These are phyloP conservation scores for Steatornis caripensis DNA, from an alignment of 2,113 vertebrate genomes.

Conservation along the genomic window DNA sequence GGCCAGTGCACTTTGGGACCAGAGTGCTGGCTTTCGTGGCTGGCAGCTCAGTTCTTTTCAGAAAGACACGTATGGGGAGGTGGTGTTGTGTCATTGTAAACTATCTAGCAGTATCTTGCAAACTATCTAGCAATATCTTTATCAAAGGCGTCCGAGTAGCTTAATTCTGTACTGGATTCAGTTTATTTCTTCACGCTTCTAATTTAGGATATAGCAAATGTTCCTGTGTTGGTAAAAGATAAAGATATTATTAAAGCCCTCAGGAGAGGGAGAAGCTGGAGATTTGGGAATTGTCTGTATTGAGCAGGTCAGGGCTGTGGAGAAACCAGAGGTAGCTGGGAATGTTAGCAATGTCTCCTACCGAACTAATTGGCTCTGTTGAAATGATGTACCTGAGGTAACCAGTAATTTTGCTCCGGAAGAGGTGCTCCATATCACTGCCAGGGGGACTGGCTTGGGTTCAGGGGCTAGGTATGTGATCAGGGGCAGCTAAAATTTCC, in stretches of 20 bases:
- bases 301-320: not conserved
- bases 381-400: not conserved
- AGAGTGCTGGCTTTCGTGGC: not conserved
- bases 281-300: not conserved
- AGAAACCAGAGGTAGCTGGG: not conserved
- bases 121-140: not conserved
- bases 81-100: not conserved
- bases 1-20: not conserved
- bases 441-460: not conserved
- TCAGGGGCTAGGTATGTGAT: not conserved
- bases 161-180: not conserved
- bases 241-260: constrained; percentile 14
- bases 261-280: not conserved
- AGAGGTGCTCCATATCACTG: not conserved
- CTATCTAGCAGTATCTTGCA: not conserved
- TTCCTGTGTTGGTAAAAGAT: constrained; percentile 22
- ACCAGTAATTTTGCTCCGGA: not conserved
- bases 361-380: not conserved
- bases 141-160: not conserved
- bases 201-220: not conserved
- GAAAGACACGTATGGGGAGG: not conserved
- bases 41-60: constrained; percentile 5
- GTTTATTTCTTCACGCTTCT: constrained; percentile 6
- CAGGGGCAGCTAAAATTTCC: not conserved
- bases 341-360: not conserved